phyloP scores from a whole-genome alignment of 2,797 vertebrate species.

The Hirundo rustica region DNA sequence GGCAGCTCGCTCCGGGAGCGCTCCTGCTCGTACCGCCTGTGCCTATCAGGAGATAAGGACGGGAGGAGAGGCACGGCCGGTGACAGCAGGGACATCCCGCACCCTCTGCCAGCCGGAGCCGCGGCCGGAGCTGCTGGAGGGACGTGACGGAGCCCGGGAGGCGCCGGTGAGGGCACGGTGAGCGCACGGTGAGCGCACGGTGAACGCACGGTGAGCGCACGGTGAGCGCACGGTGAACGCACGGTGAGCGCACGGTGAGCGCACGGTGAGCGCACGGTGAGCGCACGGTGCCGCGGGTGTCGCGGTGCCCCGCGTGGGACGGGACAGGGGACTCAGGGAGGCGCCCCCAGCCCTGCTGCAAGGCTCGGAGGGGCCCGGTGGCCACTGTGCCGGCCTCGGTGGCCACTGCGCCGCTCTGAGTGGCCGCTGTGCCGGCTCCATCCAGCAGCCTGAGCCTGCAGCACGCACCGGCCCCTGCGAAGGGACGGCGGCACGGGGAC shows the following conservation, averaged over 20 bases:
- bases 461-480: fast-evolving
- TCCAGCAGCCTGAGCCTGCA: too few species aligned
- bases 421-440: neutral
- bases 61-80: neutral
- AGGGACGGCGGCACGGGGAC: fast-evolving
- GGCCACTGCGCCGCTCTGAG: neutral
- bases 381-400: neutral
- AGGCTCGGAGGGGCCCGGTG: neutral
- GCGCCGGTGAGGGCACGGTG: neutral
- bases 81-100: neutral
- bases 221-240: neutral
- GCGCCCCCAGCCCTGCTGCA: neutral
- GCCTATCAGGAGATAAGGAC: neutral
- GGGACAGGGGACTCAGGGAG: fast-evolving
- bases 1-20: neutral
- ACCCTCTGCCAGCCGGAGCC: neutral
- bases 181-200: neutral
- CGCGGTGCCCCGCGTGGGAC: fast-evolving
- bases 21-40: neutral
- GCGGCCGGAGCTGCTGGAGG: neutral
- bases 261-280: neutral
- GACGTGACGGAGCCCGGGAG: neutral
- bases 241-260: neutral
- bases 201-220: neutral
- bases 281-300: neutral